Evolutionary conservation across 2,113 vertebrate genomes (phyloP), one percentile per base, ranked within the genome.

Genomic region (Pelmatolapia mariae): DNA sequence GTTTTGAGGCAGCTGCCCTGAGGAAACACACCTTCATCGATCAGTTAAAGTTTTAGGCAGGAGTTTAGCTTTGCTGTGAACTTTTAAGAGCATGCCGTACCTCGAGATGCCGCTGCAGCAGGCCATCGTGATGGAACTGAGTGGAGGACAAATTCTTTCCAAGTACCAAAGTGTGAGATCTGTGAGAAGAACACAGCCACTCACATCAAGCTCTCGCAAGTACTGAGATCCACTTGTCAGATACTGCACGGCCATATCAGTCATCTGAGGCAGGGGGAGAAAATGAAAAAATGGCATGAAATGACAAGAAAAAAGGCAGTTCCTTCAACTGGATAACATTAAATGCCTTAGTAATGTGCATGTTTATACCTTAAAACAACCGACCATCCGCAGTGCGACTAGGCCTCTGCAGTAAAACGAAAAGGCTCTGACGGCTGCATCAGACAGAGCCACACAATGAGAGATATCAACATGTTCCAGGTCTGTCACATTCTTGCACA

Each of bases 151-250:
- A 66, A 96, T 93, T 85, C 93, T 96, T 82, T 91, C 88, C 24
- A 98, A 94, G 63, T 88, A 84, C 31, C 83, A 85, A 31, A 96
- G 68, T 22, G 90, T 82, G 87, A 83, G 81, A 81, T 96, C 95
- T 1, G 95, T 96, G 78, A 96, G 92, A 12, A 88, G 92, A 84
- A 96, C 8, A 43, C 97, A 98, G 57, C 96, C 96, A 3, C 96
- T 98, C 84, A 97, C 87, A 45, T 97, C 97, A 89, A 97, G 94
- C 86, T 97, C 95, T 50, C 88, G 94, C 82, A 98, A 94, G 81
- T 94, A 97, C 91, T 43, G 91, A 87, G 97, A 96, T 79, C 93
- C 95, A 52, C 93, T 94, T 1, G 97, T 93, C 90, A 98, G 88
- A n/a, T 95, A 93, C 78, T 97, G 95, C 66, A 97, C 83, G 1